phyloP scores from a whole-genome alignment of 1,140 invertebrate species.

The Eufriesea mexicana region DNA sequence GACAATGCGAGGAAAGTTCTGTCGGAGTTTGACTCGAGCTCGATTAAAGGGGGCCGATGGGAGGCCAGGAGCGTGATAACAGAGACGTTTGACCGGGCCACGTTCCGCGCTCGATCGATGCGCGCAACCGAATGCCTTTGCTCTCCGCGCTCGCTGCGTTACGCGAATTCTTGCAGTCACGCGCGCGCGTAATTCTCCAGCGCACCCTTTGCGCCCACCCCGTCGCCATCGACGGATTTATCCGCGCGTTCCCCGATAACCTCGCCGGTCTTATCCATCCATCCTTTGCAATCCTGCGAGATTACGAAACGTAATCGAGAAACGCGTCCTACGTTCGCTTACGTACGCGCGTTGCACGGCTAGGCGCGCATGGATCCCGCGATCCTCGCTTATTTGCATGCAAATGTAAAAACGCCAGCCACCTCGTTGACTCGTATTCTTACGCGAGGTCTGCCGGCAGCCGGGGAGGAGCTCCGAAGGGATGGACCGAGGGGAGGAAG shows the following conservation, averaged over 20 bases:
- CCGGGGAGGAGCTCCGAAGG: not conserved
- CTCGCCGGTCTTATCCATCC: not conserved
- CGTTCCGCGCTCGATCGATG: constrained; percentile 13
- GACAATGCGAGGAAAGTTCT: constrained; percentile 37
- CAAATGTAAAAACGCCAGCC: constrained; percentile 70
- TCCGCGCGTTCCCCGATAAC: too few relatives aligned
- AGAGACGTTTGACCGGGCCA: constrained; percentile 46
- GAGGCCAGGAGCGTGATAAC: constrained; percentile 36
- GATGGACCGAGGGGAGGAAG: not conserved
- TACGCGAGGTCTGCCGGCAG: constrained; percentile 17
- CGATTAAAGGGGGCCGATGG: constrained; percentile 47
- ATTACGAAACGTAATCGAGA: constrained; percentile 3
- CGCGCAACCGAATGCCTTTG: constrained; percentile 15
- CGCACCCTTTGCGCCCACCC: not conserved
- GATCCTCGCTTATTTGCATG: constrained; percentile 68
- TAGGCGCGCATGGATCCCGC: constrained; percentile 11
- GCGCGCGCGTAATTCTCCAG: not conserved
- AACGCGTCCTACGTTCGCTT: not conserved
- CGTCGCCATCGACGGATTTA: not conserved
- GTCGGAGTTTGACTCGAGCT: constrained; percentile 30
- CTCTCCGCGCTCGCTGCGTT: not conserved
- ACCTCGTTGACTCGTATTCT: constrained; percentile 44
- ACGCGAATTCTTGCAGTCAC: constrained; percentile 17
- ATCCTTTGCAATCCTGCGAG: not conserved
- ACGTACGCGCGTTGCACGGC: constrained; percentile 19